Evolutionary conservation across 2,888 invertebrate species (phyloP), one percentile per base, ranked within the genome.

Genomic region (Rhingia campestris): DNA sequence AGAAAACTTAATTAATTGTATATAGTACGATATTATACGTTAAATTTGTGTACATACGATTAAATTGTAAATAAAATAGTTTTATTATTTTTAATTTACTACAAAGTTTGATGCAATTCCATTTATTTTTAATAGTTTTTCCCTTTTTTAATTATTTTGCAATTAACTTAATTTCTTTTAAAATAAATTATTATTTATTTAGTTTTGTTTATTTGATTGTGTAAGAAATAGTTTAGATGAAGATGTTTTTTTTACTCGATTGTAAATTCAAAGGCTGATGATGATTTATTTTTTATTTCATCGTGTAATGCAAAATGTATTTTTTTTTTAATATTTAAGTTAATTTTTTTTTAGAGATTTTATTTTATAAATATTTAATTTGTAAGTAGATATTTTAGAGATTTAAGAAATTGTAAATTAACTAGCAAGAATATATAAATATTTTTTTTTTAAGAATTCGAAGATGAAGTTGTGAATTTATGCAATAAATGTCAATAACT

Each of bases 1-100:
- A 88, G 51, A 87, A 88, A 22, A 9, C 32, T 86, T 88, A 70
- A 63, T 41, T 43, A 67, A 63, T 69, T 82, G 82, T 77, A 82
- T 63, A 82, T 82, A 58, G 64, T 53, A 37, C 32, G 35, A 75
- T 12, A 70, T 67, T 67, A 56, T 22, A 6, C 54, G 41, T 56
- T 61, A 66, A 45, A 66, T 56, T 66, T 58, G 12, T 84, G 79
- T 79, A 84, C 12, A 84, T 77, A 84, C 49, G 12, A 58, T 64
- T 54, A 64, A 59, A 64, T 14, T 84, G 84, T 84, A 84, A 53
- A 84, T 80, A 79, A 66, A 35, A 14, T 33, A 12, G 51, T 35
- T 47, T 37, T 47, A 37, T 58, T 22, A 59, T 22, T 37, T 33
- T 56, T 39, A 61, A 43, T 32, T n/a, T 10, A 59, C 56, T 58